These are phyloP conservation scores for Neoseiulus cucumeris DNA, from an alignment of 1,140 invertebrate genomes.

Conservation along the genomic window DNA sequence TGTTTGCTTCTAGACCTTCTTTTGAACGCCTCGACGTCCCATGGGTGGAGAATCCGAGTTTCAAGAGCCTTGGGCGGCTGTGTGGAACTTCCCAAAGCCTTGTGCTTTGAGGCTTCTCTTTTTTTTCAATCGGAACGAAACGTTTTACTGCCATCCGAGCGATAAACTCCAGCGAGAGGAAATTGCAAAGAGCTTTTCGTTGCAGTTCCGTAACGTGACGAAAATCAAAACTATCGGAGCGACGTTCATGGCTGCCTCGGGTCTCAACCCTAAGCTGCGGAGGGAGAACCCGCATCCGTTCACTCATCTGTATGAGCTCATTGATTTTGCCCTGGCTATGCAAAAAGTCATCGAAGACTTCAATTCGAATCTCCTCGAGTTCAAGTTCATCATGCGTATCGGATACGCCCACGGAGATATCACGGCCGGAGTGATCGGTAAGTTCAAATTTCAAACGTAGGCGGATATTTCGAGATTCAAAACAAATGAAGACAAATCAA, in stretches of 20 bases:
- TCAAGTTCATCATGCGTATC: conserved; percentile 67
- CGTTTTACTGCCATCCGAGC: too few relatives aligned
- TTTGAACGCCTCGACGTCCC: too few relatives aligned
- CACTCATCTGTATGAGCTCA: conserved; percentile 58
- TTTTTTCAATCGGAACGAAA: too few relatives aligned
- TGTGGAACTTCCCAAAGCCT: neutral
- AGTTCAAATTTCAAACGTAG: neutral
- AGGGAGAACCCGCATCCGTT: conserved; percentile 37
- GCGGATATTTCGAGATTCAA: too few relatives aligned
- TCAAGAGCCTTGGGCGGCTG: too few relatives aligned
- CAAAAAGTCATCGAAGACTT: conserved; percentile 65
- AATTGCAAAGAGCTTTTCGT: neutral
- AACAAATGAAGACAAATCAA: too few relatives aligned
- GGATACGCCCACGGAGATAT: conserved; percentile 55
- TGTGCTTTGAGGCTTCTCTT: too few relatives aligned
- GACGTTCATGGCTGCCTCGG: conserved; percentile 92
- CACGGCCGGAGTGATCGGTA: conserved; percentile 73
- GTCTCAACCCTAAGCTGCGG: conserved; percentile 46
- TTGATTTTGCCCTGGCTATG: conserved; percentile 72
- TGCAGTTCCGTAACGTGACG: conserved; percentile 63
- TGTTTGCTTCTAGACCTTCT: too few relatives aligned
- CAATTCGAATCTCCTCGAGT: conserved; percentile 64
- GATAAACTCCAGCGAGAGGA: too few relatives aligned
- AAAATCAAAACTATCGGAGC: conserved; percentile 96
- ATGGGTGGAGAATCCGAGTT: too few relatives aligned